A percentile compares a stretch with the other conserved stretches of the same genome.
Evolutionary conservation across 2,797 vertebrate genomes (phyloP).

Genomic region (Mico argentatus): DNA sequence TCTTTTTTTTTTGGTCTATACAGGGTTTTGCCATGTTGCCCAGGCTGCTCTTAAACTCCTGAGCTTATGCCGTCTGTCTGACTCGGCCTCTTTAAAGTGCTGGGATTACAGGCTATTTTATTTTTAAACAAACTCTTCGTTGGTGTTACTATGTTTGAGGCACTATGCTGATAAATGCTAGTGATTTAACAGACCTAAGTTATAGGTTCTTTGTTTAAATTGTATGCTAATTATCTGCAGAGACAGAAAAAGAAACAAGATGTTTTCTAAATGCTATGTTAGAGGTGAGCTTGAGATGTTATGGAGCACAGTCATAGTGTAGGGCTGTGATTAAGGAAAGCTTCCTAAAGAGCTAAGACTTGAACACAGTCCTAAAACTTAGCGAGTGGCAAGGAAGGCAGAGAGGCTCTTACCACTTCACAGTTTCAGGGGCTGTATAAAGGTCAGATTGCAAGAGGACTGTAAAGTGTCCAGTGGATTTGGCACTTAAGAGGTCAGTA

Average conservation of each 20-base stretch:
- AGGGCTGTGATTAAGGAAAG: not conserved
- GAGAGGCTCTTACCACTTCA: not conserved
- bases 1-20: not conserved
- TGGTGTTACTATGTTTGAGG: not conserved
- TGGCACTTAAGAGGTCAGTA: not conserved
- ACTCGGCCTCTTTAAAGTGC: not conserved
- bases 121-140: not conserved
- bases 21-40: not conserved
- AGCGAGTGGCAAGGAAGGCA: not conserved
- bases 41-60: not conserved
- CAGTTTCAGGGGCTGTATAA: not conserved
- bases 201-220: not conserved
- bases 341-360: not conserved
- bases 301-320: not conserved
- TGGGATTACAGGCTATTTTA: not conserved
- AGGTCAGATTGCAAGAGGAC: not conserved
- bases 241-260: not conserved
- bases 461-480: not conserved
- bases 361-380: not conserved
- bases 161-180: not conserved
- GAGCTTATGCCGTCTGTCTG: not conserved
- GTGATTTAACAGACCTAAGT: constrained; percentile 16
- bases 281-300: not conserved
- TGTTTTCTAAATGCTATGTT: not conserved
- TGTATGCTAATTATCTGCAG: not conserved